Base-by-base conservation (phyloP, 2,113 vertebrate genomes). In the Herpetotheres cachinnans region DNA sequence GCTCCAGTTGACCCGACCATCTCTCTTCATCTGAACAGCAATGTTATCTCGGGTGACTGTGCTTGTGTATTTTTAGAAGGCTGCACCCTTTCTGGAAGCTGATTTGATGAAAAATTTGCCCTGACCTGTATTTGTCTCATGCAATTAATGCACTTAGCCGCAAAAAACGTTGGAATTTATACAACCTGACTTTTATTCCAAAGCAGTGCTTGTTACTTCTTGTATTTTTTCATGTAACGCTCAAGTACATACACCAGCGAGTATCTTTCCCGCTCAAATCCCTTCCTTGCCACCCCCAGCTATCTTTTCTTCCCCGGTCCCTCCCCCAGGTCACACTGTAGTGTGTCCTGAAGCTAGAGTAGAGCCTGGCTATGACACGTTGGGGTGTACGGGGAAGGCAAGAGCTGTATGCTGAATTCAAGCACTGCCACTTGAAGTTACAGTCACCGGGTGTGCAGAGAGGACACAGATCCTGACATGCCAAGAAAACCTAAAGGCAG, bases 121-220 rank as follows among this genome's bases (percentile, higher is more conserved):
- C 83, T 90, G 82, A 91, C 94, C 92, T 82, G 36, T 79, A 34
- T 89, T 76, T 97, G 88, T 89, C 92, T 86, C 66, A 89, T 83
- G 38, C 44, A 82, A 38, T 95, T 91, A 63, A 71, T 62, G 26
- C 78, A 82, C 78, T 66, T 55, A 52, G 34, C 34, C 6, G 10
- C 47, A 29, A 73, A 67, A 79, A 79, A 40, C 22, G 49, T 29
- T 59, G 40, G 38, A 66, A 69, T 73, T 76, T 71, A 65, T 56
- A 73, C 38, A 90, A 26, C 24, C 8, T n/a, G 52, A 58, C 38
- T 70, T 78, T 55, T 69, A 74, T 86, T 89, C 79, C 44, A 74
- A 89, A 73, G 6, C 36, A 66, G 36, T 18, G n/a, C 11, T 52
- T n/a, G 15, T 61, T 72, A 49, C 40, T 59, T 63, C 34, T 59